Base-by-base conservation (phyloP, 2,797 vertebrate species). In the Poliocrania exsul region DNA sequence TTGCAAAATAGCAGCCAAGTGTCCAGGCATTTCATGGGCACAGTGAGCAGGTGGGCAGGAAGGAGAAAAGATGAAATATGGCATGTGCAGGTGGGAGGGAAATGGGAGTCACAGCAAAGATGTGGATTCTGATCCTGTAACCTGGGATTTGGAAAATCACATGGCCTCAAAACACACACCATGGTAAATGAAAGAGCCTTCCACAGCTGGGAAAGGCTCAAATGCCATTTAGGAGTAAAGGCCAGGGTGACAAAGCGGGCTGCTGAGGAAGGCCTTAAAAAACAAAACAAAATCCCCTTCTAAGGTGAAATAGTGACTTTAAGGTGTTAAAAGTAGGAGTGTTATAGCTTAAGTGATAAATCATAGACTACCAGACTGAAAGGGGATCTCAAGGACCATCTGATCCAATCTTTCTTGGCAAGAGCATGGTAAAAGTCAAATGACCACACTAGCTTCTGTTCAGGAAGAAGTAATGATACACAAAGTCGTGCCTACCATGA, bases 41-140 rank as follows among this genome's bases (percentile, higher is more conserved):
- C 0, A 10, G 11, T 1, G 10, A 50, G 15, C 3, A 5, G 21
- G 11, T 42, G 29, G 17, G 7, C 21, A 54, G 14, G 33, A 38
- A 64, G 31, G 12, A 72, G 19, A 44, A 74, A 64, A 60, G 29
- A 51, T 11, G 19, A 31, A 31, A 42, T 2, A 1, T 26, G 9
- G 5, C 5, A 1, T 7, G 9, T 67, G 17, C 25, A 66, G 31
- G 13, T 56, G 35, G 35, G n/a, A 69, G 3, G 6, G 11, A 6
- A 46, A 51, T 37, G 18, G 13, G 3, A 3, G 3, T 64, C 24
- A 65, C n/a, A 51, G 20, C n/a, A 82, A 72, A 82, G 33, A 25
- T 5, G 33, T 17, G 47, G 18, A 53, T 49, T 61, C 62, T 49
- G 38, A 54, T 66, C 46, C 29, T 51, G 3, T 58, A 72, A 47